phyloP scores from a whole-genome alignment of 2,113 vertebrate genomes.

The Gavia stellata region DNA sequence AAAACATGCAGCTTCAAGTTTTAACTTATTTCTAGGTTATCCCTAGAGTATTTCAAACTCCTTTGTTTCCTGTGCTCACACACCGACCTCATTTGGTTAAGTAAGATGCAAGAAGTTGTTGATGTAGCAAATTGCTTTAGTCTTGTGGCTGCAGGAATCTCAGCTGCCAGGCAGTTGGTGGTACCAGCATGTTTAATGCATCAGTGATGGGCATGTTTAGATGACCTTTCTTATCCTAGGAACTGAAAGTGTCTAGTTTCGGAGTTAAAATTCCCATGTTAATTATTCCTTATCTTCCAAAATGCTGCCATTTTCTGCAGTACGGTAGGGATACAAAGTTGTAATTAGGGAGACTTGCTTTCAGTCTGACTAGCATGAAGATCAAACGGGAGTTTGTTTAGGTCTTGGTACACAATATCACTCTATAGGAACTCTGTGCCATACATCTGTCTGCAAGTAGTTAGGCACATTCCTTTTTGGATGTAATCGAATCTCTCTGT shows the following conservation, averaged over 20 bases:
- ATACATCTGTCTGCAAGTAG: conserved; percentile 61
- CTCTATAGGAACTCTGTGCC: conserved; percentile 1
- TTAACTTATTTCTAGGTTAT: neutral
- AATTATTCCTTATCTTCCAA: neutral
- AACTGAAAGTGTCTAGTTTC: neutral
- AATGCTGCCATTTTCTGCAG: neutral
- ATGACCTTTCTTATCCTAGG: neutral
- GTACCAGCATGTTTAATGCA: neutral
- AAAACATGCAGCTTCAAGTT: neutral
- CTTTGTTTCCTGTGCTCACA: neutral
- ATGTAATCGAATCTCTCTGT: conserved; percentile 56
- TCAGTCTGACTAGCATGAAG: neutral
- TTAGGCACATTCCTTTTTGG: conserved; percentile 50
- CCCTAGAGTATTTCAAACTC: neutral
- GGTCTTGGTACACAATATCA: neutral
- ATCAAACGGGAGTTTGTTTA: neutral
- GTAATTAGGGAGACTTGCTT: neutral
- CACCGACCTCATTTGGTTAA: neutral
- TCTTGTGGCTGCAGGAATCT: neutral
- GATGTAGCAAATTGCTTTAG: neutral
- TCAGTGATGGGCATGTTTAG: neutral
- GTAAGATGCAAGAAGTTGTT: neutral
- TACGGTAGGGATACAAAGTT: neutral
- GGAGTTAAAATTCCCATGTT: neutral
- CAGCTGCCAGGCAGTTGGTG: neutral